These are phyloP conservation scores for Drosophila anomalipes DNA, from an alignment of 2,888 invertebrate species.

Conservation along the genomic window DNA sequence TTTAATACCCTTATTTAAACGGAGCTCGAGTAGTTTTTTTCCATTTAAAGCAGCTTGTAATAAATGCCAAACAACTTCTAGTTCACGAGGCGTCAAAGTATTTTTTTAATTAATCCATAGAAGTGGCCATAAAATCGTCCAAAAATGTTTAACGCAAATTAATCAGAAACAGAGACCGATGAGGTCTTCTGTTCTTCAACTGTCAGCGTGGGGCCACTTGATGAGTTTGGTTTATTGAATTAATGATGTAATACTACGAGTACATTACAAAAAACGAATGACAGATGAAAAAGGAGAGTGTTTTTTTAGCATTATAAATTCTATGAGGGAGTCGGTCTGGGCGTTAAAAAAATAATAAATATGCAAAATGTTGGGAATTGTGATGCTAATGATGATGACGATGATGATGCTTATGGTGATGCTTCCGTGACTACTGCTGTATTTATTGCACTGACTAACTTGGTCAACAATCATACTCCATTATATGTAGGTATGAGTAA, in stretches of 20 bases:
- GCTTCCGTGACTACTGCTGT: constrained; percentile 19
- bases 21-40: constrained; percentile 10
- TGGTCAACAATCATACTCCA: constrained; percentile 40
- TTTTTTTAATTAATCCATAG: constrained; percentile 58
- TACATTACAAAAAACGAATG: constrained; percentile 13
- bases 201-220: constrained; percentile 66
- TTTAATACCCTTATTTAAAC: constrained; percentile 5
- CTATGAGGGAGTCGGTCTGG: constrained; percentile 8
- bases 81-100: constrained; percentile 57
- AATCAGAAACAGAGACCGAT: constrained; percentile 39
- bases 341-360: constrained; percentile 46
- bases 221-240: constrained; percentile 69
- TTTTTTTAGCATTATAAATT: constrained; percentile 52
- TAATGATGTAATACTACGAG: constrained; percentile 70
- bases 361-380: constrained; percentile 46
- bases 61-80: constrained; percentile 52
- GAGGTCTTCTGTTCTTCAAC: constrained; percentile 38
- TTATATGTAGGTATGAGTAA: constrained; percentile 1
- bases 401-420: constrained; percentile 8
- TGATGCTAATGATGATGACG: constrained; percentile 7
- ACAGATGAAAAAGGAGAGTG: background rate
- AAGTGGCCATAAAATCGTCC: constrained; percentile 47
- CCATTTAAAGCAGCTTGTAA: constrained; percentile 19
- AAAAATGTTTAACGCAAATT: constrained; percentile 37
- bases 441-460: constrained; percentile 48